Conservation (phyloP, 2,888 invertebrate genomes). For the Galerucella calmariensis region DNA sequence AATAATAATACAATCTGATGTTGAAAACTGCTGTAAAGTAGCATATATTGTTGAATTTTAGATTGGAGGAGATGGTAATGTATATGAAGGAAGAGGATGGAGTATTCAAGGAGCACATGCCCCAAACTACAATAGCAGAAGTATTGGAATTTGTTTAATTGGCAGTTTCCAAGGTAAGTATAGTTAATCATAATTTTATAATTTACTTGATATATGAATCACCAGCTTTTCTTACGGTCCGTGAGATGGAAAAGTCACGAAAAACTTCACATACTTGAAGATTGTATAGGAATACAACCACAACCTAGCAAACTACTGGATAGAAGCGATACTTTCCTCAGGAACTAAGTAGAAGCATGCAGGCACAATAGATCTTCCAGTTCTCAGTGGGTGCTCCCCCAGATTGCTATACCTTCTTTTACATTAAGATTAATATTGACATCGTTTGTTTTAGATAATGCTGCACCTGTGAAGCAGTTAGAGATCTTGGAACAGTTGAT, state of each 20-base stretch:
- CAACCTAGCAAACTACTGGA: not conserved
- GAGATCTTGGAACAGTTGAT: slow-evolving; percentile 47
- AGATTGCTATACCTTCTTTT: no score
- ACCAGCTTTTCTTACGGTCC: not conserved
- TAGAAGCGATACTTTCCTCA: not conserved
- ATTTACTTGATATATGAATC: not conserved
- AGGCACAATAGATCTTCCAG: not conserved
- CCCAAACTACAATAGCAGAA: slow-evolving; percentile 69
- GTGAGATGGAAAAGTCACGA: not conserved
- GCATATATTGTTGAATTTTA: slow-evolving; percentile 51
- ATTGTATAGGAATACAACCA: not conserved
- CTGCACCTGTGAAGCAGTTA: slow-evolving; percentile 46
- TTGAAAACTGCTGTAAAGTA: no score
- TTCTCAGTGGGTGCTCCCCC: not conserved
- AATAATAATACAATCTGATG: no score
- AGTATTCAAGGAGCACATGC: slow-evolving; percentile 71
- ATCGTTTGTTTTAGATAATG: slow-evolving; percentile 38
- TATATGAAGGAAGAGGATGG: slow-evolving; percentile 77
- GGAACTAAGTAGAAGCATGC: not conserved
- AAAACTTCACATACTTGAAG: not conserved
- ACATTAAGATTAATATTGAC: not conserved
- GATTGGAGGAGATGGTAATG: slow-evolving; percentile 73
- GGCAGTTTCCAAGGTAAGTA: slow-evolving; percentile 67
- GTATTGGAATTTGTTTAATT: slow-evolving; percentile 73
- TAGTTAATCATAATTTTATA: slow-evolving; percentile 13